A percentile compares a stretch with the other conserved stretches of the same genome.
Evolutionary conservation across 1,140 invertebrate species (phyloP).

Genomic region (Pristionchus pacificus): DNA sequence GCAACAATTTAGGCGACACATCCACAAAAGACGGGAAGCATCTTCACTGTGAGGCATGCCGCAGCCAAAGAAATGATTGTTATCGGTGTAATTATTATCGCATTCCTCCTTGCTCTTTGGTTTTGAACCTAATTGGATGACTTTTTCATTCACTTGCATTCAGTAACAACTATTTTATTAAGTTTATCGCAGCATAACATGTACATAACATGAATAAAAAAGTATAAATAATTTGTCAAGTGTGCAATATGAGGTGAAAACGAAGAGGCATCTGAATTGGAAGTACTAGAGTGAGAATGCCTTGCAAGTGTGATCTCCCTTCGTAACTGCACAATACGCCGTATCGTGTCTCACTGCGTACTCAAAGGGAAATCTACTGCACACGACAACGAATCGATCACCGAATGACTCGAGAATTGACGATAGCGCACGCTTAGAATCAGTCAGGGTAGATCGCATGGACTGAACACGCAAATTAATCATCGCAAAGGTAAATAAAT

Average conservation of each 20-base stretch:
- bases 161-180: background rate
- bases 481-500: no score
- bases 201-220: background rate
- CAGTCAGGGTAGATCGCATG: background rate
- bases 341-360: background rate
- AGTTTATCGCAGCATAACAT: no score
- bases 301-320: background rate
- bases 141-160: background rate
- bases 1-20: slow-evolving; percentile 8
- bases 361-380: background rate
- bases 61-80: background rate
- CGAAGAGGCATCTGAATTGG: no score
- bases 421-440: background rate
- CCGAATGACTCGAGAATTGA: background rate
- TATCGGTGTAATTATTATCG: background rate
- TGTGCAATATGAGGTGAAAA: background rate
- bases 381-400: background rate
- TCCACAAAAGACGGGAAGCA: background rate
- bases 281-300: background rate
- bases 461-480: no score
- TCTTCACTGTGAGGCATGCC: background rate
- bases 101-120: background rate
- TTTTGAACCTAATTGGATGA: no score
- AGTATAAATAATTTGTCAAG: background rate
- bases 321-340: background rate